Percentiles rank a stretch among this genome's conserved stretches.
These are phyloP conservation scores for Nothura maculosa DNA, from an alignment of 2,797 vertebrate genomes.

Conservation along the genomic window DNA sequence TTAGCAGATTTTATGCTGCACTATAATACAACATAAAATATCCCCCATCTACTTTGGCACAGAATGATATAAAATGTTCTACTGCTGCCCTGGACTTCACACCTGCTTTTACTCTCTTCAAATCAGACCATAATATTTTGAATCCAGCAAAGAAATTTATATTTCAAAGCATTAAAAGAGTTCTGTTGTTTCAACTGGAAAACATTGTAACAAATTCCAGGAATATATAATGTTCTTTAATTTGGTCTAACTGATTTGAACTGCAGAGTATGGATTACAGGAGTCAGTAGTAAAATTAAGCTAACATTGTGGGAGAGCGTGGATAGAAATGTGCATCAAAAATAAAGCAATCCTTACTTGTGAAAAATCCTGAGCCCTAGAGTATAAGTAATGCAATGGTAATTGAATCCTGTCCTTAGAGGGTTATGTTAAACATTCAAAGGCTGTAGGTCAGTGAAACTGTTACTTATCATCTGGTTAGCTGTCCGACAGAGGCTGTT, in stretches of 20 bases:
- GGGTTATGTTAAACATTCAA: not conserved
- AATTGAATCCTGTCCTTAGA: not conserved
- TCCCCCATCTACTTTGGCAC: not conserved
- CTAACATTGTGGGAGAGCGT: not conserved
- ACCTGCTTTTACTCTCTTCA: not conserved
- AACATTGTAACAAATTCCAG: not conserved
- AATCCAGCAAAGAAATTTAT: not conserved
- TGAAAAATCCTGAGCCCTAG: not conserved
- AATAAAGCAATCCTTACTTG: not conserved
- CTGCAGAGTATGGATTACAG: not conserved
- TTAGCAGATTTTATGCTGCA: constrained; percentile 23
- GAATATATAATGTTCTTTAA: not conserved
- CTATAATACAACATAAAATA: constrained; percentile 14
- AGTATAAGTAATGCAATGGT: not conserved
- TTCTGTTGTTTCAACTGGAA: not conserved
- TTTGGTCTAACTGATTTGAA: not conserved
- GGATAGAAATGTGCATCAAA: not conserved
- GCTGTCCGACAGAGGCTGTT: not conserved
- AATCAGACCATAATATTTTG: not conserved
- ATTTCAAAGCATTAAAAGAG: not conserved
- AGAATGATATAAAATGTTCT: not conserved
- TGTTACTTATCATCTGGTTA: constrained; percentile 31
- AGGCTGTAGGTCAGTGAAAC: not conserved
- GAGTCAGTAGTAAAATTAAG: not conserved
- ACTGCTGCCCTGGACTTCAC: not conserved